phyloP scores from a whole-genome alignment of 2,888 invertebrate genomes.

The Cephus pulcher region DNA sequence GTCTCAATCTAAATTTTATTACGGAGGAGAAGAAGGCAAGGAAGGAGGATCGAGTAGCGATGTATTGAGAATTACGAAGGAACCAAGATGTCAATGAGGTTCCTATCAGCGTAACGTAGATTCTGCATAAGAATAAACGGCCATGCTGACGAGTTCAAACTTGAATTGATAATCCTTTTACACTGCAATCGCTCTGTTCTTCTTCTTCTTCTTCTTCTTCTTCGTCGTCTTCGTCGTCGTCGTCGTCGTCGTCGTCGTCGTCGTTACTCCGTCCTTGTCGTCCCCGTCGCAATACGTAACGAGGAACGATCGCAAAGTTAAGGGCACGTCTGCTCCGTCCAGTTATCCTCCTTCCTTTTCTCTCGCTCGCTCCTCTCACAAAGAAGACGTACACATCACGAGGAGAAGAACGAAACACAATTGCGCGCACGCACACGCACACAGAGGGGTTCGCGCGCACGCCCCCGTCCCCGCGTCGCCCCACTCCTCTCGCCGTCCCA shows the following conservation, averaged over 20 bases:
- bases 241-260: slow-evolving; percentile 20
- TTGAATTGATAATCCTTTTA: not conserved
- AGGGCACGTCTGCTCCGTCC: not conserved
- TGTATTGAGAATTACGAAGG: not conserved
- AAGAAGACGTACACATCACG: not conserved
- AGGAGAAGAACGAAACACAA: not conserved
- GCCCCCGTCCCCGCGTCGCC: slow-evolving; percentile 12
- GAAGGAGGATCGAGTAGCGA: slow-evolving; percentile 31
- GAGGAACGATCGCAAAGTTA: not conserved
- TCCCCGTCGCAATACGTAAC: slow-evolving; percentile 18
- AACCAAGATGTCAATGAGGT: not conserved
- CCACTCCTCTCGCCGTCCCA: not conserved
- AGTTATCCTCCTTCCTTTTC: not conserved
- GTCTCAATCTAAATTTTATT: slow-evolving; percentile 8
- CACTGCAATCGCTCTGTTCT: not conserved
- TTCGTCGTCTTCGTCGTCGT: no score
- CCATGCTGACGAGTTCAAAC: not conserved
- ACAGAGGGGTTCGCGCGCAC: not conserved
- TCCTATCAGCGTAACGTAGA: not conserved
- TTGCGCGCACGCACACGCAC: not conserved
- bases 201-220: not conserved
- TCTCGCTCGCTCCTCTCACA: not conserved
- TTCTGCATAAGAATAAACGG: not conserved
- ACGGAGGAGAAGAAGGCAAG: slow-evolving; percentile 18
- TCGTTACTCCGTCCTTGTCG: slow-evolving; percentile 16